These are phyloP conservation scores for Lophura nycthemera DNA, from an alignment of 2,113 vertebrate species.

Conservation along the genomic window DNA sequence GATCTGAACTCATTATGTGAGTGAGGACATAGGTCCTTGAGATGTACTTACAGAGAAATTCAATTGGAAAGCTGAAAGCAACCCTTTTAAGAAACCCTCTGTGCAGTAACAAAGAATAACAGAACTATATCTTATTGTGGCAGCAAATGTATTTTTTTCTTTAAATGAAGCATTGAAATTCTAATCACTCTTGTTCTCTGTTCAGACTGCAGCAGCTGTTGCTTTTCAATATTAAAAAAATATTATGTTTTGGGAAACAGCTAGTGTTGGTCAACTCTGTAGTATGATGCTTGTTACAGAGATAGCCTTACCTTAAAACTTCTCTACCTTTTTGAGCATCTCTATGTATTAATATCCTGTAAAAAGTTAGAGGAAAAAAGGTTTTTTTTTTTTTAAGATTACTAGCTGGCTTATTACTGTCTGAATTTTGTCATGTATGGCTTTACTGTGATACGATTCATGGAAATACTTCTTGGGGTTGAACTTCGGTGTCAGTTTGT, in stretches of 20 bases:
- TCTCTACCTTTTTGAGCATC: neutral
- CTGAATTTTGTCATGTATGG: neutral
- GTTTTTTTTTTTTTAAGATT: neutral
- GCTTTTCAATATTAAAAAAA: slow-evolving; percentile 35
- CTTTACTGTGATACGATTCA: neutral
- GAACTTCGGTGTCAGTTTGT: neutral
- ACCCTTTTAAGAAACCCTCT: neutral
- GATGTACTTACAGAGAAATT: fast-evolving
- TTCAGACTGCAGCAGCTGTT: slow-evolving; percentile 44
- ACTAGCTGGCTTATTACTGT: neutral
- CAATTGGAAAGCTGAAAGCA: neutral
- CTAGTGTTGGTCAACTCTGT: slow-evolving; percentile 19
- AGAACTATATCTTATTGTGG: neutral
- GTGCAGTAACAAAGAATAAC: neutral
- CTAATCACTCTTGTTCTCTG: neutral
- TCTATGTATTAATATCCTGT: neutral
- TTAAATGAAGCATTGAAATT: slow-evolving; percentile 4
- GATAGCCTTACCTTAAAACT: neutral
- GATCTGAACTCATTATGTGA: neutral
- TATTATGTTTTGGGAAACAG: neutral
- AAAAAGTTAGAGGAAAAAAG: neutral
- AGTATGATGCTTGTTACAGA: neutral
- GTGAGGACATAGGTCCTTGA: neutral
- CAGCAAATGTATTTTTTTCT: neutral
- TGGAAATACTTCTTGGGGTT: neutral